These are phyloP conservation scores for Varanus salvator DNA, from an alignment of 2,113 vertebrate species.

Conservation along the genomic window DNA sequence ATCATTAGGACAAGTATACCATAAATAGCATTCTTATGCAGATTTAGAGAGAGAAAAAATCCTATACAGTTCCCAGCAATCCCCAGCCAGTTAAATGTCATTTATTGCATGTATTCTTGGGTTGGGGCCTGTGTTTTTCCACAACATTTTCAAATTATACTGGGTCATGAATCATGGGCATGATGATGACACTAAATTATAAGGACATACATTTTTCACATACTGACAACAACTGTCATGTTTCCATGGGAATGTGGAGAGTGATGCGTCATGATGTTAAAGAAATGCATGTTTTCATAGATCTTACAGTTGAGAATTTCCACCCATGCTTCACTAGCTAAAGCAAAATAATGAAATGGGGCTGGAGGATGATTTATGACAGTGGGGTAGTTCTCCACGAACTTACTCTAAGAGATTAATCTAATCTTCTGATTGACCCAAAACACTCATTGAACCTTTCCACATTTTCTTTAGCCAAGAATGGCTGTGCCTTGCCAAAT, in stretches of 20 bases:
- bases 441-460: constrained; percentile 1
- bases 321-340: not conserved
- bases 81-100: not conserved
- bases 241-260: not conserved
- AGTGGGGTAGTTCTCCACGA: not conserved
- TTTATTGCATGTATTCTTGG: not conserved
- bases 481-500: not conserved
- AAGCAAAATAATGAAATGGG: not conserved
- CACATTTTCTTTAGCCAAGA: constrained; percentile 20
- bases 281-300: not conserved
- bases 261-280: not conserved
- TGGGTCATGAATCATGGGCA: not conserved
- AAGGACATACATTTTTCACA: not conserved
- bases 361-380: not conserved
- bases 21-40: not conserved
- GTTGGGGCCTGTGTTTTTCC: not conserved
- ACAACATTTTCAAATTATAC: not conserved
- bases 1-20: not conserved
- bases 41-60: too few relatives aligned
- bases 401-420: constrained; percentile 11
- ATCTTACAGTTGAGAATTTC: not conserved
- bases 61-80: too few relatives aligned
- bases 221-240: not conserved
- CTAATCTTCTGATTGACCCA: not conserved
- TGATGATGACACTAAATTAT: not conserved